phyloP scores from a whole-genome alignment of 2,797 vertebrate genomes.

The Myotis daubentonii region DNA sequence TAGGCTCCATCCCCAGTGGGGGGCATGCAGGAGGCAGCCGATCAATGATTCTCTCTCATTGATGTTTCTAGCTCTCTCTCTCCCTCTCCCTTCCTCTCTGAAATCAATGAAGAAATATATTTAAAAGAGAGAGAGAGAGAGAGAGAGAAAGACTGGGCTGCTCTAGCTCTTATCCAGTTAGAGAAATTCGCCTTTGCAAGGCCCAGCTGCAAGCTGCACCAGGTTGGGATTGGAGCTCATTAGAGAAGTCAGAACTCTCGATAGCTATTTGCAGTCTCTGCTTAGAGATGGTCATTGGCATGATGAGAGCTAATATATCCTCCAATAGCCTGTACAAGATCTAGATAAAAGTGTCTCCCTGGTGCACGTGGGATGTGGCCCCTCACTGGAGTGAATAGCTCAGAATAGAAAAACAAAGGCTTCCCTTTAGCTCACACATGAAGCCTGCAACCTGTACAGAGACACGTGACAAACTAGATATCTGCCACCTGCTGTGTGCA shows the following conservation, averaged over 20 bases:
- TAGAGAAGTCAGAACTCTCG: neutral
- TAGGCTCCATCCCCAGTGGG: no score
- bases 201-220: neutral
- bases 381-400: neutral
- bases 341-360: neutral
- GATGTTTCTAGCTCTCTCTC: no score
- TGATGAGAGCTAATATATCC: neutral
- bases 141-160: neutral
- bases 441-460: neutral
- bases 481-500: neutral
- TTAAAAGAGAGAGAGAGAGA: no score
- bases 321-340: neutral
- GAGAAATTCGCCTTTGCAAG: neutral
- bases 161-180: neutral
- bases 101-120: no score
- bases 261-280: neutral
- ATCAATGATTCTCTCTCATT: no score
- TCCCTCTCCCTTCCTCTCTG: no score
- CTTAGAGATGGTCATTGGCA: neutral
- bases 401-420: neutral
- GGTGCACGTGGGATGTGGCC: neutral
- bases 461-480: neutral
- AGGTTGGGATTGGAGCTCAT: neutral
- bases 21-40: no score
- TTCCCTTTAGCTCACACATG: neutral